Percentiles rank a stretch among this genome's conserved stretches.
These are phyloP conservation scores for Tangara arthus DNA, from an alignment of 2,797 vertebrate genomes.

Conservation along the genomic window DNA sequence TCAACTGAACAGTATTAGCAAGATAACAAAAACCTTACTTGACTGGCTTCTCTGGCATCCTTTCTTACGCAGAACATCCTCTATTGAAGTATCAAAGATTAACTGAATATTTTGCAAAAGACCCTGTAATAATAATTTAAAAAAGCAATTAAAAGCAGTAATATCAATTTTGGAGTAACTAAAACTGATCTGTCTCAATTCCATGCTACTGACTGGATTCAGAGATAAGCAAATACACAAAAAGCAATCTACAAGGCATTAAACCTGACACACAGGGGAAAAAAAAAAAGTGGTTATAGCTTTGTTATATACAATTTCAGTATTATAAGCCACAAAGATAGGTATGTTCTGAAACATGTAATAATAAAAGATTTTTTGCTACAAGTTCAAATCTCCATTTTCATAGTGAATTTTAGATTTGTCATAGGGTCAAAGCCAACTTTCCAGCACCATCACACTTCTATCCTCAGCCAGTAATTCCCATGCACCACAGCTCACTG, in stretches of 20 bases:
- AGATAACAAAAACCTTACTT: slow-evolving; percentile 76
- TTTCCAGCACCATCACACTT: neutral
- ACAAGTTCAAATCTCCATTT: neutral
- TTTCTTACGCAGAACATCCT: slow-evolving; percentile 86
- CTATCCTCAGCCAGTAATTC: neutral
- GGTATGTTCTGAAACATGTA: neutral
- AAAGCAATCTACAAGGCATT: neutral
- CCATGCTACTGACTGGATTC: neutral
- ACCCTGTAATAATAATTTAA: slow-evolving; percentile 79
- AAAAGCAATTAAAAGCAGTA: neutral
- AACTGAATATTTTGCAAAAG: slow-evolving; percentile 90
- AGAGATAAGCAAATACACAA: neutral
- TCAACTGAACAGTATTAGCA: neutral
- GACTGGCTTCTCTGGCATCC: slow-evolving; percentile 85
- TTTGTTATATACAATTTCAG: neutral
- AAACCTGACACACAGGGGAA: neutral
- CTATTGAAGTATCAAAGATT: slow-evolving; percentile 87
- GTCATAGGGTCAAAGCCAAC: neutral
- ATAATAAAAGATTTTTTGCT: neutral
- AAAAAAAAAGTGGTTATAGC: neutral
- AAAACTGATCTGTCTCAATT: neutral
- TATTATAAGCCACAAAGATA: neutral
- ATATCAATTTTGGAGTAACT: neutral
- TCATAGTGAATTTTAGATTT: neutral
- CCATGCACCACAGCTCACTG: neutral